Percentiles rank a stretch among this genome's conserved stretches.
phyloP scores from a whole-genome alignment of 2,113 vertebrate genomes.

The Pangasianodon hypophthalmus region DNA sequence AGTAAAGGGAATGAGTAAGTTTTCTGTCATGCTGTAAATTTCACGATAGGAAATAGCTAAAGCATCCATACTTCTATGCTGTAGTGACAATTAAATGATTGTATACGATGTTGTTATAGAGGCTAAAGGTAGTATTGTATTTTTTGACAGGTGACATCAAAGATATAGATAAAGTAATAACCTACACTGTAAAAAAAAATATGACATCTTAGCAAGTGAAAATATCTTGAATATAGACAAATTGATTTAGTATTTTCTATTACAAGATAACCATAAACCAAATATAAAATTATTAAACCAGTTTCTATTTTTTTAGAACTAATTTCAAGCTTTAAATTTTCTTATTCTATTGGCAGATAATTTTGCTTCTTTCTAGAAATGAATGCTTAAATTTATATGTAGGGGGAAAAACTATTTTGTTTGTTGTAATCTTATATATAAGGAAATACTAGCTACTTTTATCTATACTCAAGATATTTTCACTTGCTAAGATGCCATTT shows the following conservation, averaged over 20 bases:
- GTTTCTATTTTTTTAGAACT: not conserved
- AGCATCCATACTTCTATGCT: not conserved
- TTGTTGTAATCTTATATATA: not conserved
- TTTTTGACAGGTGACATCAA: not conserved
- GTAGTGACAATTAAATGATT: not conserved
- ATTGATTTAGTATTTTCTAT: not conserved
- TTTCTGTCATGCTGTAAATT: not conserved
- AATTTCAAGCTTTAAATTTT: not conserved
- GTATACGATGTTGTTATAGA: not conserved
- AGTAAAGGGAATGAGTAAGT: constrained; percentile 31
- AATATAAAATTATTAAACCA: not conserved
- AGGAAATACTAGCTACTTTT: not conserved
- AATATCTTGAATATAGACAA: not conserved
- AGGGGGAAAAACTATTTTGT: not conserved
- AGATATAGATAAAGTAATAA: not conserved
- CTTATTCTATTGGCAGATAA: not conserved
- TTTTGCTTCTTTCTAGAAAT: not conserved
- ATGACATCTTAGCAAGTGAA: not conserved
- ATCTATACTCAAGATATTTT: not conserved
- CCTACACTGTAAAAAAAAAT: not conserved
- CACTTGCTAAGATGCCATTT: not conserved
- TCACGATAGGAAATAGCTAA: not conserved
- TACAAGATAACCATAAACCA: not conserved
- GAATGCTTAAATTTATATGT: not conserved
- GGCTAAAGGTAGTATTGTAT: not conserved